Conservation (phyloP, 2,797 vertebrate species). For the Danio choprae region DNA sequence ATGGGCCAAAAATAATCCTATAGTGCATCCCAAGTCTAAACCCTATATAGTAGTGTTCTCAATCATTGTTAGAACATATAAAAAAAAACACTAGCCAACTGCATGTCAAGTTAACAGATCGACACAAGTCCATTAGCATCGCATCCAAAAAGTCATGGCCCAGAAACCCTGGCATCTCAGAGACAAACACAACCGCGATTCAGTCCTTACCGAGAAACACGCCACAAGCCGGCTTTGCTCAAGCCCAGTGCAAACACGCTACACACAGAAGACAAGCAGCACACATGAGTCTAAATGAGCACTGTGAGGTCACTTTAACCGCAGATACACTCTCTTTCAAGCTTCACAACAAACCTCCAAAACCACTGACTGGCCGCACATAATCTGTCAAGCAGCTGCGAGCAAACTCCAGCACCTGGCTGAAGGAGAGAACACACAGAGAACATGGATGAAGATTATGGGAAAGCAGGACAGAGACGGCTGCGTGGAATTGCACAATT, state of each 20-base stretch:
- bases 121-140: too few species aligned
- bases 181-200: conserved; percentile 7
- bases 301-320: conserved; percentile 35
- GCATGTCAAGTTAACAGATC: too few species aligned
- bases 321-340: conserved; percentile 41
- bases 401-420: conserved; percentile 75
- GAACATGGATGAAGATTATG: background rate
- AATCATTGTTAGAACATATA: too few species aligned
- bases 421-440: conserved; percentile 29
- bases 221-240: background rate
- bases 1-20: too few species aligned
- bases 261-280: conserved; percentile 23
- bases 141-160: too few species aligned
- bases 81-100: too few species aligned
- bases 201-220: conserved; percentile 14
- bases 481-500: conserved; percentile 19
- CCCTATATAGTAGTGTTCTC: too few species aligned
- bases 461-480: background rate
- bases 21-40: too few species aligned
- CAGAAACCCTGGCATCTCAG: too few species aligned
- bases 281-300: conserved; percentile 26
- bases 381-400: conserved; percentile 76
- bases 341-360: conserved; percentile 75
- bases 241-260: conserved; percentile 33
- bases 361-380: conserved; percentile 67